These are phyloP conservation scores for Maccullochella peelii DNA, from an alignment of 2,113 vertebrate species.

Conservation along the genomic window DNA sequence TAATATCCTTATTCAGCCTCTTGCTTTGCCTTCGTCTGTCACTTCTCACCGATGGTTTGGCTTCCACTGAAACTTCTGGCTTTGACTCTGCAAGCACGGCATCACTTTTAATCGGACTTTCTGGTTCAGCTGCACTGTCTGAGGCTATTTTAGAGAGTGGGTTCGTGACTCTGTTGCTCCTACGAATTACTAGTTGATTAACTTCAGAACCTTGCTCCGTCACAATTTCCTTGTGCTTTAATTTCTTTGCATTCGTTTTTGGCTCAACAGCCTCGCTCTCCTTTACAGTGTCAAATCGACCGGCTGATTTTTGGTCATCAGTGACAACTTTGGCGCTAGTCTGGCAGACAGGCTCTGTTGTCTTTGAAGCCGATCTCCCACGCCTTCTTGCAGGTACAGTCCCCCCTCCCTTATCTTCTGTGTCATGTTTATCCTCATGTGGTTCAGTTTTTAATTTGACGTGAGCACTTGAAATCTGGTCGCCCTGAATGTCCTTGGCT, in stretches of 20 bases:
- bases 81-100: slow-evolving; percentile 55
- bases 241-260: slow-evolving; percentile 71
- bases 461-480: slow-evolving; percentile 84
- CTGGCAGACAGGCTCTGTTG: slow-evolving; percentile 55
- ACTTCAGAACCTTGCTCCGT: slow-evolving; percentile 58
- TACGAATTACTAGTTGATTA: slow-evolving; percentile 71
- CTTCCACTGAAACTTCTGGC: slow-evolving; percentile 66
- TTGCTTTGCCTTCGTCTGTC: slow-evolving; percentile 77
- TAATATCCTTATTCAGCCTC: slow-evolving; percentile 73
- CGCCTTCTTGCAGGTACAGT: slow-evolving; percentile 72
- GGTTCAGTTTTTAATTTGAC: slow-evolving; percentile 87
- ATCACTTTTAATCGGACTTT: slow-evolving; percentile 61
- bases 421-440: slow-evolving; percentile 57
- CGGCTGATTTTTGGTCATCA: slow-evolving; percentile 75
- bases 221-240: slow-evolving; percentile 60
- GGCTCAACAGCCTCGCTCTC: slow-evolving; percentile 59
- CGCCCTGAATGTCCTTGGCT: slow-evolving; percentile 83
- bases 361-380: slow-evolving; percentile 81
- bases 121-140: slow-evolving; percentile 53
- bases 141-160: slow-evolving; percentile 48
- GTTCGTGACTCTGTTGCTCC: slow-evolving; percentile 72
- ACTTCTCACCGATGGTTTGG: slow-evolving; percentile 59
- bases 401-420: slow-evolving; percentile 64
- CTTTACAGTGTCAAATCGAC: slow-evolving; percentile 51
- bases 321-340: slow-evolving; percentile 66